Conservation (phyloP, 2,888 invertebrate species). For the Cerastis leucographa region DNA sequence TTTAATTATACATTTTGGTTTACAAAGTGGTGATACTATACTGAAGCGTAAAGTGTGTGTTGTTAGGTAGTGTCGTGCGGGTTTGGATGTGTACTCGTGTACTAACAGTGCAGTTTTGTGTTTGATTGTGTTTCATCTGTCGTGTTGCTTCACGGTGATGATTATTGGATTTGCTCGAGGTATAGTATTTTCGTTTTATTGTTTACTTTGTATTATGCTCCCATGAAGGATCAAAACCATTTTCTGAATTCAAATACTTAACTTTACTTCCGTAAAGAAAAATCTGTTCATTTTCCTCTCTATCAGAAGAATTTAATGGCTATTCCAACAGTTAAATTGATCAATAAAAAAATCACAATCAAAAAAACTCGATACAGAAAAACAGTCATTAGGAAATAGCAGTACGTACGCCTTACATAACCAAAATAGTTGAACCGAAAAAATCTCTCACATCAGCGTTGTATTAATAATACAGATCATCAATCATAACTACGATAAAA, state of each 20-base stretch:
- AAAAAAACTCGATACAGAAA: constrained; percentile 8
- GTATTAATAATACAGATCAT: constrained; percentile 60
- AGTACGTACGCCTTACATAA: constrained; percentile 24
- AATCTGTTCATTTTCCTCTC: neutral
- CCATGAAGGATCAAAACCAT: neutral
- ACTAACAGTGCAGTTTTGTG: constrained; percentile 53
- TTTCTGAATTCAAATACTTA: neutral
- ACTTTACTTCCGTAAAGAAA: neutral
- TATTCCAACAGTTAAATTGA: neutral
- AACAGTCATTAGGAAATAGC: constrained; percentile 24
- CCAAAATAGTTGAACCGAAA: constrained; percentile 47
- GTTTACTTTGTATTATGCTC: constrained; percentile 20
- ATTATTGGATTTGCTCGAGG: constrained; percentile 67
- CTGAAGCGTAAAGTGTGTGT: constrained; percentile 52
- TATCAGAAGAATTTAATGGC: neutral
- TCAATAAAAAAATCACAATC: constrained; percentile 17
- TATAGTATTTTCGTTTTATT: constrained; percentile 60
- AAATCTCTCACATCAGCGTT: constrained; percentile 53
- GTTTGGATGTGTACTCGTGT: constrained; percentile 54
- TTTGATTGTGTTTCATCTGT: constrained; percentile 50
- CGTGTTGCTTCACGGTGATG: constrained; percentile 54
- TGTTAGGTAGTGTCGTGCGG: constrained; percentile 31
- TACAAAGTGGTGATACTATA: constrained; percentile 20
- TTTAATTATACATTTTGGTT: neutral
- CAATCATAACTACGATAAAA: constrained; percentile 65